Evolutionary conservation across 2,797 vertebrate species (phyloP).

Genomic region (Sardinella longiceps): DNA sequence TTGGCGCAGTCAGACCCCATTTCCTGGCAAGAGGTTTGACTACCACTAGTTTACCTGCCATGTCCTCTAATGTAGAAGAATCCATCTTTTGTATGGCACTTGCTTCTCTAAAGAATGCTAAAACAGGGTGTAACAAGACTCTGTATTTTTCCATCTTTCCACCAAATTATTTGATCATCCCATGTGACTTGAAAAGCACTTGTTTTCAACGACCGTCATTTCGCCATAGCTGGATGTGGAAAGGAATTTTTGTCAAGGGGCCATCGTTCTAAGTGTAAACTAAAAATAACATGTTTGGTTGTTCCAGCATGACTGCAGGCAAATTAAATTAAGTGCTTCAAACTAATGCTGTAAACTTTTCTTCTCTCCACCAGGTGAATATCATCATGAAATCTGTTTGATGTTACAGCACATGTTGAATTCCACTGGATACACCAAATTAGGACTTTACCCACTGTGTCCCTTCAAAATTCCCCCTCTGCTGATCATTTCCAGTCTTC

Average conservation of each 20-base stretch:
- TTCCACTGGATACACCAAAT: conserved; percentile 42
- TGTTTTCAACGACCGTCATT: neutral
- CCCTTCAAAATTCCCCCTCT: neutral
- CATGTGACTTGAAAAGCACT: conserved; percentile 5
- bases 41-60: conserved; percentile 68
- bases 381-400: conserved; percentile 31
- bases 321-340: neutral
- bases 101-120: neutral
- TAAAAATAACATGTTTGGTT: neutral
- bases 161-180: neutral
- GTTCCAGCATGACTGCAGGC: neutral
- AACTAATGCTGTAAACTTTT: conserved; percentile 23
- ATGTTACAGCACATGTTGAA: conserved; percentile 32
- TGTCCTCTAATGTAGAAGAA: conserved; percentile 45
- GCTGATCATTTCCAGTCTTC: neutral
- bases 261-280: neutral
- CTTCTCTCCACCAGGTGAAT: conserved; percentile 68
- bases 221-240: neutral
- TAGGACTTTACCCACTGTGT: conserved; percentile 12
- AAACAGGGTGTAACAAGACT: neutral
- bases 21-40: conserved; percentile 68
- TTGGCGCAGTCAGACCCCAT: conserved; percentile 50
- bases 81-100: neutral
- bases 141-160: conserved; percentile 43
- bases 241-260: neutral